Evolutionary conservation across 2,797 vertebrate species (phyloP).

Genomic region (Coregonus ussuriensis): DNA sequence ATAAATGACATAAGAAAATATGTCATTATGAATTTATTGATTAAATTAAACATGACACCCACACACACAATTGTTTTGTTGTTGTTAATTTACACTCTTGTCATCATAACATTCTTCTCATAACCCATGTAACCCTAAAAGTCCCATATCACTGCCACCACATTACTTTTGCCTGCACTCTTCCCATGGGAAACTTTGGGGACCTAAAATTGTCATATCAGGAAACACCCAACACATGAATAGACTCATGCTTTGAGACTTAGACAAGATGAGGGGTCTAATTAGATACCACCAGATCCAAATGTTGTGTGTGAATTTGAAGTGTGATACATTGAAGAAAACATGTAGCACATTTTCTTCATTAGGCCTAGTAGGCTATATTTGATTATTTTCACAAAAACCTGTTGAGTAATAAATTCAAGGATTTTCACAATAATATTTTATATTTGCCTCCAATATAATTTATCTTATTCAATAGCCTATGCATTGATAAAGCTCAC

Average conservation of each 20-base stretch:
- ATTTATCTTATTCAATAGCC: too few relatives aligned
- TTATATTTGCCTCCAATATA: too few relatives aligned
- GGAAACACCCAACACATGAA: slow-evolving; percentile 11
- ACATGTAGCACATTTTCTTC: neutral
- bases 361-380: too few relatives aligned
- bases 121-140: neutral
- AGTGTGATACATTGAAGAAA: neutral
- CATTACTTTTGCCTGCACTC: neutral
- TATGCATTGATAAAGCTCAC: too few relatives aligned
- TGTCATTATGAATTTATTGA: too few relatives aligned
- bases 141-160: neutral
- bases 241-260: neutral
- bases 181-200: slow-evolving; percentile 16
- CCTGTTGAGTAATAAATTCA: too few relatives aligned
- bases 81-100: too few relatives aligned
- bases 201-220: neutral
- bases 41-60: too few relatives aligned
- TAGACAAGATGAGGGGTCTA: neutral
- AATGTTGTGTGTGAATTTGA: neutral
- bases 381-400: too few relatives aligned
- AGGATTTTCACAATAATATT: too few relatives aligned
- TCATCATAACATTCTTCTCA: neutral
- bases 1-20: too few relatives aligned
- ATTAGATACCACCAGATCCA: slow-evolving; percentile 13
- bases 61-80: too few relatives aligned